Percentiles rank a stretch among this genome's conserved stretches.
Evolutionary conservation across 2,113 vertebrate genomes (phyloP).

Genomic region (Hyperopisus bebe): DNA sequence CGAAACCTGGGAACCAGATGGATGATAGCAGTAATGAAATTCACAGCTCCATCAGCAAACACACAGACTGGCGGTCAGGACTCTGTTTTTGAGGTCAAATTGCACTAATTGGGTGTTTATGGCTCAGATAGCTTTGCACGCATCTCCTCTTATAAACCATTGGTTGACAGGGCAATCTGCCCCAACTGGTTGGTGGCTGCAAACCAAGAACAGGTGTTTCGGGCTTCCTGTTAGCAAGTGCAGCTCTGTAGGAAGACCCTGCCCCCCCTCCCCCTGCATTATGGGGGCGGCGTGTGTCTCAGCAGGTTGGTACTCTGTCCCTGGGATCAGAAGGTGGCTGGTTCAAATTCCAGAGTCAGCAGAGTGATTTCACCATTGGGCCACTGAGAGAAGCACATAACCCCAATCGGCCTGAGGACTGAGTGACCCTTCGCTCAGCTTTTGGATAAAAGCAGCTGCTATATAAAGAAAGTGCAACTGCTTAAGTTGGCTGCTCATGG

Average conservation of each 20-base stretch:
- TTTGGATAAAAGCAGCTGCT: background rate
- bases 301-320: background rate
- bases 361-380: background rate
- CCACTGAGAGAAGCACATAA: background rate
- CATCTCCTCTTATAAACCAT: background rate
- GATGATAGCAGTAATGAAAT: background rate
- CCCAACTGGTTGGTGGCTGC: background rate
- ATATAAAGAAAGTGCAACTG: background rate
- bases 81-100: background rate
- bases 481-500: background rate
- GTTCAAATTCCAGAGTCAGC: background rate
- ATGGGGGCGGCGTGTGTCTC: background rate
- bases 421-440: background rate
- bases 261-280: background rate
- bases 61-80: background rate
- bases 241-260: background rate
- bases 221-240: background rate
- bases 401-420: background rate
- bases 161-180: background rate
- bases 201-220: background rate
- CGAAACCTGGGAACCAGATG: background rate
- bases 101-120: background rate
- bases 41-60: background rate
- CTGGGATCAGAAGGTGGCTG: background rate
- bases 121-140: background rate